Evolutionary conservation across 1,140 invertebrate genomes (phyloP).

Genomic region (Trissolcus basalis): DNA sequence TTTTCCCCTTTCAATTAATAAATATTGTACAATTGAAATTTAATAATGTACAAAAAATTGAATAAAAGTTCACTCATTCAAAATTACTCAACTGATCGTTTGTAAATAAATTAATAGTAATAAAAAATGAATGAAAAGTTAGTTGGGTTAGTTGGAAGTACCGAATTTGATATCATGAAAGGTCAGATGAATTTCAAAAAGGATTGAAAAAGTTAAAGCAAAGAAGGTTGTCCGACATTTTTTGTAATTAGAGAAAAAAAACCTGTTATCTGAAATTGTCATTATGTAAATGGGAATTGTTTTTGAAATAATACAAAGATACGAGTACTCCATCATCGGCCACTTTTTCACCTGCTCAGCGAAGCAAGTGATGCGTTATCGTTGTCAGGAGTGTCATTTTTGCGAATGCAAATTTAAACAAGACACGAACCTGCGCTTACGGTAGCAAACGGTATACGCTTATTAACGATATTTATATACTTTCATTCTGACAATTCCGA

Average conservation of each 20-base stretch:
- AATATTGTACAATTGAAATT: too few relatives aligned
- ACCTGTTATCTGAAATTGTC: too few relatives aligned
- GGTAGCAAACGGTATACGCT: constrained; percentile 53
- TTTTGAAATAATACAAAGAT: constrained; percentile 13
- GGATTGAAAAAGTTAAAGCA: not conserved
- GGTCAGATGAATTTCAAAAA: not conserved
- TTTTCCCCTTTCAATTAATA: too few relatives aligned
- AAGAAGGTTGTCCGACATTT: too few relatives aligned
- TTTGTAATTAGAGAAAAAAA: too few relatives aligned
- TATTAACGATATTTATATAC: constrained; percentile 51
- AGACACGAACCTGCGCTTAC: constrained; percentile 42
- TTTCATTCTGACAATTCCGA: constrained; percentile 19
- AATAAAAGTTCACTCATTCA: too few relatives aligned
- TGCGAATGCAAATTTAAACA: constrained; percentile 58
- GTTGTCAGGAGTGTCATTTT: constrained; percentile 44
- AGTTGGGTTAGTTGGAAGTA: too few relatives aligned
- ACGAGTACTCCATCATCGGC: constrained; percentile 13
- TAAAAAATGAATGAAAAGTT: too few relatives aligned
- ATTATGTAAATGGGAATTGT: not conserved
- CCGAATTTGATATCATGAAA: too few relatives aligned
- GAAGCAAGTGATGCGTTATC: constrained; percentile 54
- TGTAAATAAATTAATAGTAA: too few relatives aligned
- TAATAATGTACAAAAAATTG: too few relatives aligned
- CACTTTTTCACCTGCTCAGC: constrained; percentile 26
- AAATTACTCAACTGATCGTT: too few relatives aligned